Evolutionary conservation across 1,140 invertebrate genomes (phyloP).

Genomic region (Yoshiicerus persimilis): DNA sequence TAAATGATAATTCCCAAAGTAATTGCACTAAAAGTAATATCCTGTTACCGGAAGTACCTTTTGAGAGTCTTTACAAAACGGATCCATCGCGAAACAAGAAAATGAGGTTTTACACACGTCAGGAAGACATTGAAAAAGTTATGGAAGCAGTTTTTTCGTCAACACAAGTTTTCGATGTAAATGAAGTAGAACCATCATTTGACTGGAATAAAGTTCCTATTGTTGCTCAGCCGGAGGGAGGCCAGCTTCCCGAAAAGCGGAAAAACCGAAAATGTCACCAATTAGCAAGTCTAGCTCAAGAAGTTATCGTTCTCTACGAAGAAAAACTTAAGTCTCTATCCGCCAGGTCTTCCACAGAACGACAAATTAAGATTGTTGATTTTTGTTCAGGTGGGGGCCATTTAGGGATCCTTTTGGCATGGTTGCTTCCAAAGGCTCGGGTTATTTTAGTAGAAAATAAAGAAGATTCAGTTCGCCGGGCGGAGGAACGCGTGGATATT

Average conservation of each 20-base stretch:
- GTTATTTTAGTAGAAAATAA: constrained; percentile 91
- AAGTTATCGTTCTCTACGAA: constrained; percentile 68
- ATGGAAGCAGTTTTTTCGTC: constrained; percentile 51
- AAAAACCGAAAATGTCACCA: constrained; percentile 81
- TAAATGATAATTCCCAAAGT: background rate
- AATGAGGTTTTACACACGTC: constrained; percentile 71
- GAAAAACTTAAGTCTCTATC: constrained; percentile 1
- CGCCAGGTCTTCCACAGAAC: constrained; percentile 53
- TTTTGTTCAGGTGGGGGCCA: constrained; percentile 94
- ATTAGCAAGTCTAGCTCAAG: constrained; percentile 81
- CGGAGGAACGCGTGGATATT: constrained; percentile 67
- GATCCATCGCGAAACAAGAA: constrained; percentile 74
- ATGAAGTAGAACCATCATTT: constrained; percentile 50
- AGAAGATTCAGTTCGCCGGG: constrained; percentile 77
- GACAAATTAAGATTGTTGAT: constrained; percentile 74
- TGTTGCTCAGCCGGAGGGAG: constrained; percentile 73
- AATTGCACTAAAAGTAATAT: background rate
- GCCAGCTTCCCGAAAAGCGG: constrained; percentile 73
- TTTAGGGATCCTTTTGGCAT: constrained; percentile 81
- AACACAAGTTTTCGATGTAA: constrained; percentile 18
- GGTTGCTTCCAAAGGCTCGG: constrained; percentile 71
- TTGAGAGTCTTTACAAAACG: constrained; percentile 74
- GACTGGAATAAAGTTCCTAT: constrained; percentile 69
- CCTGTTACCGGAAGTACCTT: constrained; percentile 54
- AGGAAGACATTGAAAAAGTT: constrained; percentile 70